phyloP scores from a whole-genome alignment of 1,140 invertebrate species.

The Mamestra configurata region DNA sequence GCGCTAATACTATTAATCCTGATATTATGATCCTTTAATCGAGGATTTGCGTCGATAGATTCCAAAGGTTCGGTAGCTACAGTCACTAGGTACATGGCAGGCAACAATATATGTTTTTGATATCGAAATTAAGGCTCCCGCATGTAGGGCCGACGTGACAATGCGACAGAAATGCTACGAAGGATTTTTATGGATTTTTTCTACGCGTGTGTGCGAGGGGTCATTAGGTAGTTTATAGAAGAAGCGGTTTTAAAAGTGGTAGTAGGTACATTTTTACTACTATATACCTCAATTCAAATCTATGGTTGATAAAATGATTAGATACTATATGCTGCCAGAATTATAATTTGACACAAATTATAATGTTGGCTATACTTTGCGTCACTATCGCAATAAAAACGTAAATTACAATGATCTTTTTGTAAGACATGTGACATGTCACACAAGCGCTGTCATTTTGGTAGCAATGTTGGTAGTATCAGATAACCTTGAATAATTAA shows the following conservation, averaged over 20 bases:
- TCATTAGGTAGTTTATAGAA: too few species aligned
- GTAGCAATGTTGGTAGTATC: not conserved
- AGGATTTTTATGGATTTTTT: too few species aligned
- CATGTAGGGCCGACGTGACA: too few species aligned
- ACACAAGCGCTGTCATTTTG: not conserved
- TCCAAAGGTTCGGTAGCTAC: not conserved
- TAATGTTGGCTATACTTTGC: constrained; percentile 1
- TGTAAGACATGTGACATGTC: constrained; percentile 10
- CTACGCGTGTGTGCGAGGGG: too few species aligned
- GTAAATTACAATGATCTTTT: constrained; percentile 13
- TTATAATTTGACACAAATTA: too few species aligned
- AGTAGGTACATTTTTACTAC: too few species aligned
- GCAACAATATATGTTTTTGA: too few species aligned
- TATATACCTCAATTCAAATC: too few species aligned
- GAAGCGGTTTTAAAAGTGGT: too few species aligned
- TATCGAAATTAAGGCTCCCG: too few species aligned
- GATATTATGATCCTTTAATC: not conserved
- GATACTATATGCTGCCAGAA: too few species aligned
- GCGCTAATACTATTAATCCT: not conserved
- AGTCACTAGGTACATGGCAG: not conserved
- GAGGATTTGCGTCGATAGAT: not conserved
- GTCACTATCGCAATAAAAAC: not conserved
- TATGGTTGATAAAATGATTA: too few species aligned
- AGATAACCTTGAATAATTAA: constrained; percentile 40
- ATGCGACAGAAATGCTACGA: not conserved